Base-by-base conservation (phyloP, 2,888 invertebrate species). In the Cryptus armator region DNA sequence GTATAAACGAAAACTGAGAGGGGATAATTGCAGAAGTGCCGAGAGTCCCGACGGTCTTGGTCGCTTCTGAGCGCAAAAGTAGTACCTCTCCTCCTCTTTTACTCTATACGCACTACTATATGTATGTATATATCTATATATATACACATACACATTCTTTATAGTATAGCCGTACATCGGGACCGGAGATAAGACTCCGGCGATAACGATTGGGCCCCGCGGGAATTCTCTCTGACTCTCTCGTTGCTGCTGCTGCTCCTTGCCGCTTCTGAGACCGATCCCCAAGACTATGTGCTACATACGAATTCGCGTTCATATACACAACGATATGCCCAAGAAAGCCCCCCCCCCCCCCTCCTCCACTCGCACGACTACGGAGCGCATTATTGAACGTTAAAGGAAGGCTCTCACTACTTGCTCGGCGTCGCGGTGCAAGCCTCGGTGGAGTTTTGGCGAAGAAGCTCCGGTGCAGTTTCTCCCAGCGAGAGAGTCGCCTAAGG, bases 191-290 rank as follows among this genome's bases (percentile, higher is more conserved):
- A 93, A 93, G 92, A 90, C 90, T 87, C 87, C 87, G 89, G 89
- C 91, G 93, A 93, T 93, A 93, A 93, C 92, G 92, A 92, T 92
- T 91, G 90, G 89, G 91, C 16, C 92, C 92, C 92, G 90, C 91
- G 92, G 92, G 91, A 91, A 92, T 90, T 90, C 90, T 91, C 83
- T 78, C 72, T 80, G 80, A 68, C 75, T 77, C 67, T 70, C 62
- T 84, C 80, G 53, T 48, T 44, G 53, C 64, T 24, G n/a, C 70
- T 32, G 29, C 62, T 48, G 62, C 32, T 59, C 56, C 56, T 77
- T 74, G 48, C 64, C 85, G 59, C 43, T 53, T 10, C 62, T 44
- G 56, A 3, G 7, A 3, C 53, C 48, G n/a, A 3, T 16, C 70
- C 70, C 16, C 62, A 29, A 10, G 62, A 44, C 71, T 66, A 29